Percentiles rank a stretch among this genome's conserved stretches.
phyloP scores from a whole-genome alignment of 92 coral and sea anemone genomes.

The Heliopora coerulea region DNA sequence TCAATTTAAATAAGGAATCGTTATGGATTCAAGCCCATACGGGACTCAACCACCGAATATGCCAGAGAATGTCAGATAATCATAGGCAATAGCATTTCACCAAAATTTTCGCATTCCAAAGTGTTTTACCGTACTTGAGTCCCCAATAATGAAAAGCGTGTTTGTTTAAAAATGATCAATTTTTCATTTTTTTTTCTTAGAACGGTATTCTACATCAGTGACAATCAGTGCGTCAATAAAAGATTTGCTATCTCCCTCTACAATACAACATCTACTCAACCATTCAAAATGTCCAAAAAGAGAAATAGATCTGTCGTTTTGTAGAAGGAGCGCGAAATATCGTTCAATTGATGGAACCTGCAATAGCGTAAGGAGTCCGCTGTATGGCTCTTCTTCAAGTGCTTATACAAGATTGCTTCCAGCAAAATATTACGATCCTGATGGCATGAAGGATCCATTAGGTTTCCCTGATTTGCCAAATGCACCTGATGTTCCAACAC shows the following conservation, averaged over 20 bases:
- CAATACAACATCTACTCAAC: conserved; percentile 6
- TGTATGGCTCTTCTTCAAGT: conserved; percentile 25
- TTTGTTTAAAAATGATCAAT: background rate
- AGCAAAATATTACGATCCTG: conserved; percentile 40
- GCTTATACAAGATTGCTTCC: conserved; percentile 29
- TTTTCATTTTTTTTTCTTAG: conserved; percentile 3
- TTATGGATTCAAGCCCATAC: no score
- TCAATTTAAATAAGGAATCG: no score
- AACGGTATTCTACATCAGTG: conserved; percentile 31
- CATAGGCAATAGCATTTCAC: no score
- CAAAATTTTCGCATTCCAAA: no score
- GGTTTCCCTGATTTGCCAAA: conserved; percentile 38
- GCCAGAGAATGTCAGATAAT: no score
- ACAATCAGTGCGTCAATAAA: conserved; percentile 29
- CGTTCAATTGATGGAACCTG: conserved; percentile 42
- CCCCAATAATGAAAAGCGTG: no score
- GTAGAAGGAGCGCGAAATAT: conserved; percentile 12
- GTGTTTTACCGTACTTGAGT: no score
- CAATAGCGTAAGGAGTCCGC: conserved; percentile 10
- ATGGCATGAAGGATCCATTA: conserved; percentile 37
- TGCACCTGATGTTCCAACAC: conserved; percentile 33
- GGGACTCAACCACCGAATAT: no score
- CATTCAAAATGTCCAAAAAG: conserved; percentile 16
- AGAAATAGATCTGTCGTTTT: conserved; percentile 26
- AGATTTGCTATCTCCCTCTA: conserved; percentile 29